phyloP scores from a whole-genome alignment of 2,888 invertebrate genomes.

The Chymomyza procnemis region DNA sequence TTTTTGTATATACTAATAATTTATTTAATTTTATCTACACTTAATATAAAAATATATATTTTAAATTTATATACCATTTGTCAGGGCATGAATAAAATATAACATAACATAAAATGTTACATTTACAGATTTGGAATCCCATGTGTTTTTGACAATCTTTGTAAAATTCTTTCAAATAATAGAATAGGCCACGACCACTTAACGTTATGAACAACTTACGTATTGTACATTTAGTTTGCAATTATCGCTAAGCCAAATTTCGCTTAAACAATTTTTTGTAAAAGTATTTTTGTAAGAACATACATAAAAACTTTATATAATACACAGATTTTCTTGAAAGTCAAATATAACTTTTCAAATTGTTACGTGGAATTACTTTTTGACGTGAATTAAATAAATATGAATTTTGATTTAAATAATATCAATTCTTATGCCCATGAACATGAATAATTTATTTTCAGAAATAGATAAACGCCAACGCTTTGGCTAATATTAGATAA shows the following conservation, averaged over 20 bases:
- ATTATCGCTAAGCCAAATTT: not conserved
- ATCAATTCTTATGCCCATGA: not conserved
- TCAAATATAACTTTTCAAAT: not conserved
- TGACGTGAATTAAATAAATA: not conserved
- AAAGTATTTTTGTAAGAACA: slow-evolving; percentile 15
- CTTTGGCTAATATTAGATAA: not conserved
- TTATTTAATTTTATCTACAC: not conserved
- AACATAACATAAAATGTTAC: not conserved
- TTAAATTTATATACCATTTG: not conserved
- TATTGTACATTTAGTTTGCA: not conserved
- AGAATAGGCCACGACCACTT: not conserved
- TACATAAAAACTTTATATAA: not conserved
- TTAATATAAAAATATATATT: not conserved
- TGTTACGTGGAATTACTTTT: not conserved
- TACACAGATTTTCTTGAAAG: not conserved
- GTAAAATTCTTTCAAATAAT: not conserved
- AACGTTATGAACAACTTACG: not conserved
- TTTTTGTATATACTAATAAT: not conserved
- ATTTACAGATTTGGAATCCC: not conserved
- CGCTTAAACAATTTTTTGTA: not conserved
- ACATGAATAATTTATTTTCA: not conserved
- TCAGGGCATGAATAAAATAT: not conserved
- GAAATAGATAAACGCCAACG: not conserved
- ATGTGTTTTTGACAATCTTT: not conserved
- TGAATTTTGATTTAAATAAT: not conserved